Base-by-base conservation (phyloP, 2,888 invertebrate species). In the Drosophila kanekoi region DNA sequence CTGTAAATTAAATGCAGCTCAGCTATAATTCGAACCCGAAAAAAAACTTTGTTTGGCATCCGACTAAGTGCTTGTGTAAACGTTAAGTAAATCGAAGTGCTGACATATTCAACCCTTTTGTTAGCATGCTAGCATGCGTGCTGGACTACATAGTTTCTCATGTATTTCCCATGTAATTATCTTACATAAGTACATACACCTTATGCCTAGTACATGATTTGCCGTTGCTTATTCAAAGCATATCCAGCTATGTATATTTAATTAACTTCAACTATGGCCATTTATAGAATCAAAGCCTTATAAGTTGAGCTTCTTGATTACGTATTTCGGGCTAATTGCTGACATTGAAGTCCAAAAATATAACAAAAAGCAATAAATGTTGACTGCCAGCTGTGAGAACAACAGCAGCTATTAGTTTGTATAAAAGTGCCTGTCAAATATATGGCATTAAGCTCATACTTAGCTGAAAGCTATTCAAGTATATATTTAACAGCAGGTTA, bases 1-100 rank as follows among this genome's bases (percentile, higher is more conserved):
- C 45, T 79, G 64, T 43, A 63, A 79, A 79, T 71, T 71, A 75
- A 79, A 75, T 71, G 76, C 76, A 79, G 54, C 67, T 74, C 53
- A 63, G 65, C 69, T 49, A 59, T 72, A 72, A 54, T 68, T 60
- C 18, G 33, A 35, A 14, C 33, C 8, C 41, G 44, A 62, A 66
- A 61, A 23, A 63, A 58, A 64, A 54, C 35, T 61, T 53, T 41
- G 14, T 40, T 14, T 57, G 40, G 51, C 37, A 10, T 23, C 20
- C 18, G 6, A 48, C 37, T 54, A 59, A 69, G 59, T 65, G 68
- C 65, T 54, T 51, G 54, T 51, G 52, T 69, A 69, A 69, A 59
- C 56, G 51, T 49, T 18, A 18, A 41, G 33, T 44, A 63, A 56
- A 66, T 49, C 28, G 28, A 28, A 28, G 28, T 28, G 28, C 28